These are phyloP conservation scores for Aporophyla nigra DNA, from an alignment of 2,888 invertebrate genomes.

Conservation along the genomic window DNA sequence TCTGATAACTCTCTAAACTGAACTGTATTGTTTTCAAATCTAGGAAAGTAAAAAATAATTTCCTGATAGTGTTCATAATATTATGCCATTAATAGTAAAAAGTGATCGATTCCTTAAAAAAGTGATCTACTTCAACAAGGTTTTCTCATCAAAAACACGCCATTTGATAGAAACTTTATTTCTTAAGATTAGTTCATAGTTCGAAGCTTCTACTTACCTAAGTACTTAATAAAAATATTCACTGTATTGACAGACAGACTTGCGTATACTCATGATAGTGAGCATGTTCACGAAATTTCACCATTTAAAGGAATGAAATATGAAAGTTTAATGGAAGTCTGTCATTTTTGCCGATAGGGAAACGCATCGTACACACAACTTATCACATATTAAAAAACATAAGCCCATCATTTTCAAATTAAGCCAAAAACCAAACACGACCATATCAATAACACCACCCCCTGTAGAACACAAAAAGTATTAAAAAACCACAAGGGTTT, in stretches of 20 bases:
- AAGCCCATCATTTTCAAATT: constrained; percentile 4
- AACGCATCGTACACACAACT: too few species aligned
- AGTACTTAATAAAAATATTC: background rate
- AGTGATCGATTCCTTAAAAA: too few species aligned
- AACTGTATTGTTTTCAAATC: too few species aligned
- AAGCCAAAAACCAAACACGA: constrained; percentile 31
- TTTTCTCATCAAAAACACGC: background rate
- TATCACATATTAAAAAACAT: background rate
- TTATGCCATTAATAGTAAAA: too few species aligned
- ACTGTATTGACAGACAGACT: background rate
- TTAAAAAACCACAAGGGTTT: constrained; percentile 47
- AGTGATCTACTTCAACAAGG: too few species aligned
- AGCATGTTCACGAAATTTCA: background rate
- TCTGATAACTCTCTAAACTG: too few species aligned
- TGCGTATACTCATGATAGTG: too few species aligned
- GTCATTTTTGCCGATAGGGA: background rate
- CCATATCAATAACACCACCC: constrained; percentile 35
- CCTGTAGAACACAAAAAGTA: constrained; percentile 49
- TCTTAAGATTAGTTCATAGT: background rate
- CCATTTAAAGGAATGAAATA: background rate
- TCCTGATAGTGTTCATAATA: too few species aligned
- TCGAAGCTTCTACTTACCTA: background rate
- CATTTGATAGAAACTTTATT: background rate
- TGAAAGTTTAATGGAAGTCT: background rate
- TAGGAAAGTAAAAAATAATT: too few species aligned